phyloP scores from a whole-genome alignment of 35 echinoderm and acorn worm genomes.

The Heliocidaris erythrogramma region DNA sequence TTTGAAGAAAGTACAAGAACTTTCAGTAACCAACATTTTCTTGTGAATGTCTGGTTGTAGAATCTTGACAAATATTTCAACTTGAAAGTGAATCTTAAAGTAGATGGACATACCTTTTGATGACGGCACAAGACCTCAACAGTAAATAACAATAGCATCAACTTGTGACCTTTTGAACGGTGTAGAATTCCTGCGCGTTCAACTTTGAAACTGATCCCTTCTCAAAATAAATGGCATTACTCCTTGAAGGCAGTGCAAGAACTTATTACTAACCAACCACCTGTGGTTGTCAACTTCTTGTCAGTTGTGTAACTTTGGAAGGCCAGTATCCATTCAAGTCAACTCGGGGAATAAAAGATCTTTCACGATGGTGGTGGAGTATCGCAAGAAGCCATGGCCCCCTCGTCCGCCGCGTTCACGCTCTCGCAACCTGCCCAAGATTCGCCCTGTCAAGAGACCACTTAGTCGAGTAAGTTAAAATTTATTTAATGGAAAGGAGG shows the following conservation, averaged over 20 bases:
- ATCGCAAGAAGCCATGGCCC: neutral
- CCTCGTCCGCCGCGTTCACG: neutral
- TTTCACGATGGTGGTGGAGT: neutral
- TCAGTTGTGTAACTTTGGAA: neutral
- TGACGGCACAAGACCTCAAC: no score
- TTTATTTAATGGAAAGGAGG: no score
- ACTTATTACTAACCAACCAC: neutral
- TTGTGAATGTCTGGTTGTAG: no score
- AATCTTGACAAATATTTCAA: no score
- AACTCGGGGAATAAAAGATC: neutral
- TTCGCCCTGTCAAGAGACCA: constrained; percentile 21
- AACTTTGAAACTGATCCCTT: no score
- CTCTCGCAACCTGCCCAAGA: neutral
- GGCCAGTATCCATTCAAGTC: neutral
- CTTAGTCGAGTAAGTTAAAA: neutral
- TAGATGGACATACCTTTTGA: no score
- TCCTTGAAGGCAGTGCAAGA: neutral
- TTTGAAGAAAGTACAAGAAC: no score
- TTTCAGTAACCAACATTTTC: no score
- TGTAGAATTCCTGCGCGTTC: no score
- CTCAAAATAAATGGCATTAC: neutral
- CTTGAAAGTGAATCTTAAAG: no score
- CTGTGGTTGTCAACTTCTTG: neutral
- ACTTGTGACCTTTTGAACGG: no score
- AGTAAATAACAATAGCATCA: neutral